phyloP scores from a whole-genome alignment of 2,113 vertebrate species.

The Serinus canaria region DNA sequence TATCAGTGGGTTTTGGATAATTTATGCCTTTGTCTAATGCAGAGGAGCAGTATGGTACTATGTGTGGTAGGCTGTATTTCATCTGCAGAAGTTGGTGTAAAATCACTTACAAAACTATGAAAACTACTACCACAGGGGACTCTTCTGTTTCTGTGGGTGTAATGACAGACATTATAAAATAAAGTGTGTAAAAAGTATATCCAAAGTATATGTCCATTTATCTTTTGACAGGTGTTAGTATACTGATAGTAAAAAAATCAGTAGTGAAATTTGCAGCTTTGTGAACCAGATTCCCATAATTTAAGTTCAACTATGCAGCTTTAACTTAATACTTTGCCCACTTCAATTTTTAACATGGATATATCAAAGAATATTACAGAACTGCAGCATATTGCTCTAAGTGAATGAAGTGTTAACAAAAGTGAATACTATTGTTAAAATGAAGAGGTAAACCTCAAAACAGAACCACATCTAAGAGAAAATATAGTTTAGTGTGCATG shows the following conservation, averaged over 20 bases:
- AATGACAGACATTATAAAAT: background rate
- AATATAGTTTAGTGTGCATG: background rate
- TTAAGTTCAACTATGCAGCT: background rate
- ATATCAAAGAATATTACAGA: background rate
- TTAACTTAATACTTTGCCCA: background rate
- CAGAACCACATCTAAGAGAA: background rate
- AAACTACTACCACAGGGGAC: background rate
- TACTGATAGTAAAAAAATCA: background rate
- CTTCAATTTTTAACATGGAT: background rate
- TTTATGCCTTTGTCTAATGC: background rate
- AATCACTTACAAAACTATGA: background rate
- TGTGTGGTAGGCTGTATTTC: background rate
- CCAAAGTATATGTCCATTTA: background rate
- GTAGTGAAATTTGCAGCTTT: background rate
- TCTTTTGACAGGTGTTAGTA: background rate
- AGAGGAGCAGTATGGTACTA: background rate
- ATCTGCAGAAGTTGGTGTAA: background rate
- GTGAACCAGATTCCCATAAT: background rate
- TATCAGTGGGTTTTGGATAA: background rate
- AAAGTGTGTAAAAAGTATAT: background rate
- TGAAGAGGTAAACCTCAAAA: background rate
- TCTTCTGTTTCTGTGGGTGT: background rate
- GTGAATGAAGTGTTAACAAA: background rate
- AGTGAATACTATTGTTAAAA: background rate
- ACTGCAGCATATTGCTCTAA: background rate